phyloP scores from a whole-genome alignment of 2,797 vertebrate species.

The Triplophysa yarkandensis region DNA sequence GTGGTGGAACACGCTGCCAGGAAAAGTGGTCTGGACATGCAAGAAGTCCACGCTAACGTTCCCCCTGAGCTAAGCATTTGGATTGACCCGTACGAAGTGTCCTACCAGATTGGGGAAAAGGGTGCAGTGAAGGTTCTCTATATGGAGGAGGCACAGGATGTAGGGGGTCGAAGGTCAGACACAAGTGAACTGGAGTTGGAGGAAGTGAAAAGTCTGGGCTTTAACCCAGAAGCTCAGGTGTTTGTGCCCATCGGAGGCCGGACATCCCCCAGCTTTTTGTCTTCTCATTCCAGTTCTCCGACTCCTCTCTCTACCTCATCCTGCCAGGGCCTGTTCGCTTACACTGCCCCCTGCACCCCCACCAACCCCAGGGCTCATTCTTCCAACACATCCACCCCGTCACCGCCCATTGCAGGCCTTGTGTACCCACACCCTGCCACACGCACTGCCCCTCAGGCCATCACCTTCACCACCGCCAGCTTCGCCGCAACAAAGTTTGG shows the following conservation, averaged over 20 bases:
- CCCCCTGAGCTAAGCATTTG: constrained; percentile 88
- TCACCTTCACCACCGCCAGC: constrained; percentile 96
- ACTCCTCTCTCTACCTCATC: constrained; percentile 78
- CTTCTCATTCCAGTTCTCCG: constrained; percentile 88
- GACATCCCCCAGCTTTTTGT: constrained; percentile 79
- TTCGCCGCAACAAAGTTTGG: constrained; percentile 98
- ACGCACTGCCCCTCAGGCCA: constrained; percentile 83
- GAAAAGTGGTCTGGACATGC: constrained; percentile 90
- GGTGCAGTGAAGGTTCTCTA: constrained; percentile 77
- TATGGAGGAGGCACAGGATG: constrained; percentile 73
- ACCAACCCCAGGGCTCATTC: constrained; percentile 81
- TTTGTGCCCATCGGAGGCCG: constrained; percentile 87
- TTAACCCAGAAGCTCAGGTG: constrained; percentile 96
- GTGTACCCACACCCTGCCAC: constrained; percentile 76
- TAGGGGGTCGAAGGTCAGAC: constrained; percentile 64
- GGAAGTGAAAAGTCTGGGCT: constrained; percentile 79
- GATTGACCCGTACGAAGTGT: constrained; percentile 81
- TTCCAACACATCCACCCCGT: constrained; percentile 82
- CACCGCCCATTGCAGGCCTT: constrained; percentile 67
- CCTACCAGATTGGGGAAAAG: constrained; percentile 80
- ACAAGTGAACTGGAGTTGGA: constrained; percentile 66
- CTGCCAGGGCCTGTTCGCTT: constrained; percentile 78
- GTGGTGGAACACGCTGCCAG: constrained; percentile 93
- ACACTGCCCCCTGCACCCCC: constrained; percentile 81
- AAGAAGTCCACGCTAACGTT: constrained; percentile 92